Percentiles rank a stretch among this genome's conserved stretches.
phyloP scores from a whole-genome alignment of 2,888 invertebrate species.

The Euspilapteryx auroguttella region DNA sequence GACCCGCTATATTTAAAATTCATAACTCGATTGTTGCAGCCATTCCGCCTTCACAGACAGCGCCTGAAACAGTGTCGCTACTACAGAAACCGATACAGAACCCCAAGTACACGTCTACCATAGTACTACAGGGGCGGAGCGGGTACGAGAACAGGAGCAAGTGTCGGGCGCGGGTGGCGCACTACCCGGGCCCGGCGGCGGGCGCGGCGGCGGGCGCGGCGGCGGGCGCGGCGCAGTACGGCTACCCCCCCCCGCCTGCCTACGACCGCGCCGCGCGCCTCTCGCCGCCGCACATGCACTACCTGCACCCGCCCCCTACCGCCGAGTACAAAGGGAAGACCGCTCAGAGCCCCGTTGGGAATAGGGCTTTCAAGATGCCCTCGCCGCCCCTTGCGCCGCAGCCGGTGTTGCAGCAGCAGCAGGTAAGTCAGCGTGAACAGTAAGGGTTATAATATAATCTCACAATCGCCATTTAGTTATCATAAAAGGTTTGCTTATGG shows the following conservation, averaged over 20 bases:
- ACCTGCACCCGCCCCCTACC: conserved; percentile 24
- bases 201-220: conserved; percentile 6
- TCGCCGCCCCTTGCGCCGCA: conserved; percentile 38
- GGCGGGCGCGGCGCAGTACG: too few species aligned
- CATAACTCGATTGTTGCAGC: conserved; percentile 14
- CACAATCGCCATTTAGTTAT: too few species aligned
- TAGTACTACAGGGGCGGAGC: conserved; percentile 33
- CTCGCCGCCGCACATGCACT: conserved; percentile 28
- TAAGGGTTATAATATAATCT: too few species aligned
- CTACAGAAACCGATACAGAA: conserved; percentile 42
- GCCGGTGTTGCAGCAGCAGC: conserved; percentile 29
- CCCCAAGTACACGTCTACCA: conserved; percentile 32
- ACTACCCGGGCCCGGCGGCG: conserved; percentile 19
- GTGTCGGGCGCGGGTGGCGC: conserved; percentile 23
- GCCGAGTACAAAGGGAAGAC: conserved; percentile 13
- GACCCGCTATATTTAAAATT: neutral
- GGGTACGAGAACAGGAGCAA: conserved; percentile 33
- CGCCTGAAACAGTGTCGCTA: conserved; percentile 50
- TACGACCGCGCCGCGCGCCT: conserved; percentile 11
- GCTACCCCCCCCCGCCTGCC: too few species aligned
- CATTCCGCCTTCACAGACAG: conserved; percentile 49
- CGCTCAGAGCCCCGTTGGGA: conserved; percentile 12
- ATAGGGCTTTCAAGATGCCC: conserved; percentile 46
- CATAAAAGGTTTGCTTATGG: too few species aligned
- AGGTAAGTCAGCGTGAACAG: conserved; percentile 21